Base-by-base conservation (phyloP, 1,140 invertebrate genomes). In the Drosophila kanapiae region DNA sequence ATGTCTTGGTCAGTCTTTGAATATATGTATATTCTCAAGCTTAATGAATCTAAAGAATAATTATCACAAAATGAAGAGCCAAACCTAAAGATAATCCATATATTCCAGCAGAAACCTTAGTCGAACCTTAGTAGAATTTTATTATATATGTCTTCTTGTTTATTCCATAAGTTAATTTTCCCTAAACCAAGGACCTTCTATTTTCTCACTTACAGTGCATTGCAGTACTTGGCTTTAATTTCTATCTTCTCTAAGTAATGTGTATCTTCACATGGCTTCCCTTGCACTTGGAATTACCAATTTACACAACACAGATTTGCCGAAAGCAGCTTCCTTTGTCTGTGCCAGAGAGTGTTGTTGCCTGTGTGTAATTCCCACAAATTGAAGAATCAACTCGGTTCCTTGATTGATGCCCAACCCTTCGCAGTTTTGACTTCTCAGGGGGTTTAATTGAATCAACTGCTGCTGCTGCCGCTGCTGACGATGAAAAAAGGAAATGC, bases 311-410 rank as follows among this genome's bases (percentile, higher is more conserved):
- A 29, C 45, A 60, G 53, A 74, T 72, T 69, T 72, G 70, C 70
- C 43, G n/a, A 72, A 58, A 60, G 70, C 53, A 45, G 45, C 43
- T 58, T 72, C 53, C 67, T 72, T 72, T 72, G 67, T 70, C 35
- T 56, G 53, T 10, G 29, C 59, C 16, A 35, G 14, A 16, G 61
- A 53, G 14, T 45, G 62, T 11, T 57, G 67, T 33, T 42, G 53
- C 31, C 37, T 35, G n/a, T 33, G 31, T 45, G 67, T 69, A 72
- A 74, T 74, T 72, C 68, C 70, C 70, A 74, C 70, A 74, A 74
- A 74, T 74, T 72, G 70, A 72, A 72, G 67, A 74, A 51, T 74
- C 70, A 72, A 74, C 70, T 74, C 70, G 68, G 43, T 59, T 72
- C 67, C n/a, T 10, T 74, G 70, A 74, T 74, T 74, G 68, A 74